Base-by-base conservation (phyloP, 2,113 vertebrate genomes). In the Ammodytes dubius region DNA sequence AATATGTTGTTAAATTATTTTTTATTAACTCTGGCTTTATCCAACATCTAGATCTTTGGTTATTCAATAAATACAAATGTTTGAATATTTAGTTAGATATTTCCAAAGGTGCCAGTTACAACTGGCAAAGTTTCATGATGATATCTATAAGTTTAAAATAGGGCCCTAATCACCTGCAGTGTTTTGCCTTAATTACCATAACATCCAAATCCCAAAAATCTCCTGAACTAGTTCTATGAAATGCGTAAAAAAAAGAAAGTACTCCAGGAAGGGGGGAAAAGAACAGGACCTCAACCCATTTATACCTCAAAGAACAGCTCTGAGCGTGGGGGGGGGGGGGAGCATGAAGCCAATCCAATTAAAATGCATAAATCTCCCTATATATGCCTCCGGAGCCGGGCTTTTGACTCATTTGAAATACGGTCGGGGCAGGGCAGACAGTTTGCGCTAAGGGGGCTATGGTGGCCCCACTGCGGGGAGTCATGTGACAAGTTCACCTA, bases 281-380 rank as follows among this genome's bases (percentile, higher is more conserved):
- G 71, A 80, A 46, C 40, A 47, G 39, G 70, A 84, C 49, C 46
- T 80, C 85, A 80, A 77, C 84, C 83, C 75, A 27, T 86, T 85
- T 65, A 75, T 60, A 77, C 83, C 90, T 87, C 77, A 80, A 90
- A 91, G 74, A 89, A 79, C 43, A 1, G 17, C 87, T 84, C 79
- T 70, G 77, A 88, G 88, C 89, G 66, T 75, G 84, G 49, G 77
- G 87, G 77, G 87, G 88, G 88, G 66, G 73, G 84, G 49, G 77
- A 85, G 88, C 74, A 74, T 43, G 66, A 75, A 91, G 85, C 82
- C 83, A 91, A 90, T 92, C 92, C 91, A 93, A 93, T 93, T 90
- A 91, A 93, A 92, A 93, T 89, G 91, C 83, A 91, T 91, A 89
- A 91, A 91, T 93, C 91, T 89, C 68, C 64, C 79, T 54, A 54